Base-by-base conservation (phyloP, 1,140 invertebrate species). In the Tetraneura akinire region DNA sequence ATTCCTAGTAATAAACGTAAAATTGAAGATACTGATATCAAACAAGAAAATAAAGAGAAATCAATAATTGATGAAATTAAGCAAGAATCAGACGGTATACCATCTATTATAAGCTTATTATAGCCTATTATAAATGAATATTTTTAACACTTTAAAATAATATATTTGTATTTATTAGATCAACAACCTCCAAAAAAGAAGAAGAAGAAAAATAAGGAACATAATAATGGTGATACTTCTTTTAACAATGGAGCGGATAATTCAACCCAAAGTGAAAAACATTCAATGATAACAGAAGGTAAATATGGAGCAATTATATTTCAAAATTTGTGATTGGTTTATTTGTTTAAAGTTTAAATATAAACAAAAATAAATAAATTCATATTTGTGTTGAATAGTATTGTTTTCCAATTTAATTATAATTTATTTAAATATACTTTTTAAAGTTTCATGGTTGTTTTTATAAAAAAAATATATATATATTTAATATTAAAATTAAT, bases 21-120 rank as follows among this genome's bases (percentile, higher is more conserved):
- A 78, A 71, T 85, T 71, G 83, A 82, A 21, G 86, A 85, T 83
- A 87, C 85, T 66, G 88, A 87, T 81, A 87, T 86, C 14, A 89
- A 87, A 82, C 87, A 86, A 83, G 84, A 89, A 83, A 82, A 85
- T 85, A 74, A 84, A 83, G 81, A 84, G 0, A 13, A 21, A 29
- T 21, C 26, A 37, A 45, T 2, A 45, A 9, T 9, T 16, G 26
- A 60, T 62, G 55, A 62, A 3, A 45, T 78, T 32, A 78, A 78
- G 23, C 55, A 78, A 62, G 74, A 78, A 62, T 0, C 55, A 0
- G 71, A 57, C 9, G 37, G 55, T 60, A n/a, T n/a, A n/a, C n/a
- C n/a, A n/a, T n/a, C n/a, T n/a, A n/a, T n/a, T n/a, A n/a, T n/a
- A n/a, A n/a, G n/a, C n/a, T n/a, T n/a, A n/a, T 23, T 29, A 2